Evolutionary conservation across 1,140 invertebrate species (phyloP), one percentile per base, ranked within the genome.

Genomic region (Drosophila quadrilineata): DNA sequence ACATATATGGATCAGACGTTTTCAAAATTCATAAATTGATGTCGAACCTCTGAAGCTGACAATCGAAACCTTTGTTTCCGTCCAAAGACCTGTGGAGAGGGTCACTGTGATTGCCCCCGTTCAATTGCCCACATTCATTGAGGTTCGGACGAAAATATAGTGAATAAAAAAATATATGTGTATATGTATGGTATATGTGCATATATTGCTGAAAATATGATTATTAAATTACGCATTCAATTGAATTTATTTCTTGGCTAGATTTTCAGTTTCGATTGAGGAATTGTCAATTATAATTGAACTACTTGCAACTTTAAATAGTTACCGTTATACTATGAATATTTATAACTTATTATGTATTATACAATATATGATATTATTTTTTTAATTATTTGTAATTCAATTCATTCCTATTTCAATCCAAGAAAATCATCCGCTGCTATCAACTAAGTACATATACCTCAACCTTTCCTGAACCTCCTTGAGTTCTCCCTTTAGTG

Each of bases 91-190:
- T 41, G 9, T 10, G n/a, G 8, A 38, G 3, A 10, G 22, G 58
- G 58, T 54, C 58, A 62, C n/a, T 53, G 21, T 43, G 21, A 12
- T 62, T 53, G 58, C 38, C 49, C n/a, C 58, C 2, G n/a, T 5
- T 6, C 49, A 62, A 62, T 62, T 60, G 43, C 6, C 19, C n/a
- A n/a, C n/a, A 2, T 0, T 12, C 10, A 6, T 19, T 1, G 24
- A 58, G 31, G 43, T 58, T n/a, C 38, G 17, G 14, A n/a, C 8
- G 19, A 17, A 17, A 38, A 26, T n/a, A n/a, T n/a, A n/a, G n/a
- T n/a, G n/a, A n/a, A n/a, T n/a, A n/a, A n/a, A n/a, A n/a, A n/a
- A n/a, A n/a, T n/a, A n/a, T n/a, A n/a, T n/a, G n/a, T n/a, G n/a
- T n/a, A n/a, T n/a, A n/a, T n/a, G n/a, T n/a, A n/a, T n/a, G n/a